Conservation (phyloP, 1,140 invertebrate species). For the Cydia strobilella region DNA sequence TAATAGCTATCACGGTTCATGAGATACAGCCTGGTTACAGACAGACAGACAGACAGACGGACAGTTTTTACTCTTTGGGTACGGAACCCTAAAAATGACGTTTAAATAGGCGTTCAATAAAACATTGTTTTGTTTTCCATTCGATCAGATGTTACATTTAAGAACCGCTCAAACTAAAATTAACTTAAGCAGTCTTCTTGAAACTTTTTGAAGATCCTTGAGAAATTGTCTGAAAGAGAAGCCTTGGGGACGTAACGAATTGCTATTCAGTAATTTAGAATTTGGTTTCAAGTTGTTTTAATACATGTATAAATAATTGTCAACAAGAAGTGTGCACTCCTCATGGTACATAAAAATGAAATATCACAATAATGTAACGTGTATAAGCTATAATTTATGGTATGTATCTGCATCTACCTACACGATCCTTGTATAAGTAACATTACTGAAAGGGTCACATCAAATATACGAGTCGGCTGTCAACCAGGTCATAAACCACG, state of each 20-base stretch:
- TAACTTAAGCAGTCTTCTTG: slow-evolving; percentile 47
- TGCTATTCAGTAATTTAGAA: neutral
- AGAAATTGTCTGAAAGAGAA: neutral
- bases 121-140: neutral
- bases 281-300: neutral
- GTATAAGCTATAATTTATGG: no score
- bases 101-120: neutral
- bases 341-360: no score
- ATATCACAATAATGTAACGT: no score
- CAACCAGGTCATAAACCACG: neutral
- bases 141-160: neutral
- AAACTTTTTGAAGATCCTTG: slow-evolving; percentile 44
- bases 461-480: neutral
- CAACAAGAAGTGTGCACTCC: no score
- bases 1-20: no score
- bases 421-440: no score
- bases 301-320: no score
- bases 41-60: no score
- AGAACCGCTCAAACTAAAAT: neutral
- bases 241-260: neutral
- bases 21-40: no score
- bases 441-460: neutral
- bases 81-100: no score
- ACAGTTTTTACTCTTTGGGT: no score
- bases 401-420: no score